phyloP scores from a whole-genome alignment of 2,113 vertebrate species.

The Hyla sarda region DNA sequence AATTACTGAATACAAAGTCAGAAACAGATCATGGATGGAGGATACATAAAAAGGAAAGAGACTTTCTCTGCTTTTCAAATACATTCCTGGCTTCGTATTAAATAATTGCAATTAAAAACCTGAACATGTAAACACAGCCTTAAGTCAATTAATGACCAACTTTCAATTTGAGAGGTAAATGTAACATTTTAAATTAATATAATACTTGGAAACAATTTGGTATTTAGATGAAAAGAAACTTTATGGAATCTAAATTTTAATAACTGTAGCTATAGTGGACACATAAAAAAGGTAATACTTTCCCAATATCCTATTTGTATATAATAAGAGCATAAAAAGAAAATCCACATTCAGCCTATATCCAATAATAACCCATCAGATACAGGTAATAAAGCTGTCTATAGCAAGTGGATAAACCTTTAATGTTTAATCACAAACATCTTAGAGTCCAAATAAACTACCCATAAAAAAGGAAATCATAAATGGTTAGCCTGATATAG shows the following conservation, averaged over 20 bases:
- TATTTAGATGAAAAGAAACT: no score
- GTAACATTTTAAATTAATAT: neutral
- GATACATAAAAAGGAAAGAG: no score
- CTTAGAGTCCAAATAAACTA: neutral
- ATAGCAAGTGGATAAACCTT: neutral
- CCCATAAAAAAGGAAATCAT: neutral
- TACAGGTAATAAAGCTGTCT: neutral
- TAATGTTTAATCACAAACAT: neutral
- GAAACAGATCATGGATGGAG: no score
- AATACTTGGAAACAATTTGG: neutral
- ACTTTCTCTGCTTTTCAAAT: no score
- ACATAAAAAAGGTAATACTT: neutral
- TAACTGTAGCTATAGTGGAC: no score
- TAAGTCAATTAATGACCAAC: no score
- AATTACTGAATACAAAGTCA: neutral
- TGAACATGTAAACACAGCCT: no score
- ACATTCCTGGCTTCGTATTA: no score
- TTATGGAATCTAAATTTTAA: no score
- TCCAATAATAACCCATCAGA: neutral
- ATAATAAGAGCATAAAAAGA: neutral
- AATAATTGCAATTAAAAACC: no score
- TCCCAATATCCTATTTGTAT: neutral
- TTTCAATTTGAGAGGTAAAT: no score
- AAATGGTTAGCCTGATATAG: neutral
- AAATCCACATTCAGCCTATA: neutral